Evolutionary conservation across 2,888 invertebrate species (phyloP).

Genomic region (Trichacis sp.): DNA sequence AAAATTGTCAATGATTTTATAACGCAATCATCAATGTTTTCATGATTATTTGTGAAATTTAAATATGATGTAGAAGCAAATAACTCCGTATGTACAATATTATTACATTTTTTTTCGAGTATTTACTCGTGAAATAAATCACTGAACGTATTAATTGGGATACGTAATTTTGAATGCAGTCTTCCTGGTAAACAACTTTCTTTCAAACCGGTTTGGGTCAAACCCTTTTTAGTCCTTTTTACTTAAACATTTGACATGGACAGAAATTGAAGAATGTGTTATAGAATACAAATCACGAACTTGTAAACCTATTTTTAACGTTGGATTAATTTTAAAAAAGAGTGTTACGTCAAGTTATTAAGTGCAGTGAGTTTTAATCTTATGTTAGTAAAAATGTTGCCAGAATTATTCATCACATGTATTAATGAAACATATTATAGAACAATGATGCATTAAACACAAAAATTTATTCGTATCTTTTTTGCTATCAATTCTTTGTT

Average conservation of each 20-base stretch:
- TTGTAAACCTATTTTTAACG: background rate
- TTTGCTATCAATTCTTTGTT: no score
- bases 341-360: no score
- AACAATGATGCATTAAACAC: no score
- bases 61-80: no score
- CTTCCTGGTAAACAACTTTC: conserved; percentile 42
- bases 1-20: no score
- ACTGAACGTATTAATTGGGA: conserved; percentile 15
- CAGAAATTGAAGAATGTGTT: background rate
- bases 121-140: conserved; percentile 11
- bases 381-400: no score
- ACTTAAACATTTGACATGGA: background rate
- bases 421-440: no score
- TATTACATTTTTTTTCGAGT: background rate
- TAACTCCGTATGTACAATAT: no score
- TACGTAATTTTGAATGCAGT: conserved; percentile 12
- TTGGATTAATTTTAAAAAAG: no score
- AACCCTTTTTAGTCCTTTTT: background rate
- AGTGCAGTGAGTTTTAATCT: no score
- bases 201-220: conserved; percentile 52
- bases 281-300: background rate
- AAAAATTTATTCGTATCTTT: no score
- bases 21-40: conserved; percentile 1
- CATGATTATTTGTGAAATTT: background rate
- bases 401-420: no score